Evolutionary conservation across 2,888 invertebrate genomes (phyloP).

Genomic region (Apodemia zela): DNA sequence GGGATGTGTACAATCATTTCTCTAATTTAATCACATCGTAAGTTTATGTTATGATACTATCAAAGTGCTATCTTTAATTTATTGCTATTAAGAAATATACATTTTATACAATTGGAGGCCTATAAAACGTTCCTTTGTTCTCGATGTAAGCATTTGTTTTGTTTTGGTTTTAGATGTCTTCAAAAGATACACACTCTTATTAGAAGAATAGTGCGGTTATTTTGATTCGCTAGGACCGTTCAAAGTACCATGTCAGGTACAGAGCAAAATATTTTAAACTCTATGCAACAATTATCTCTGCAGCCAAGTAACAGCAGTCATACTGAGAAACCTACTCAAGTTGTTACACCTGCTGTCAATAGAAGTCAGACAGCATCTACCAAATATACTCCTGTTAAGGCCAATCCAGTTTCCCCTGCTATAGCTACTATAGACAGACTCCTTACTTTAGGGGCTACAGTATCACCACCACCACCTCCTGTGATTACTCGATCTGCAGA

Average conservation of each 20-base stretch:
- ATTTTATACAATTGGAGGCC: not conserved
- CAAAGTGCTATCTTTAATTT: slow-evolving; percentile 9
- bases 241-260: slow-evolving; percentile 77
- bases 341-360: slow-evolving; percentile 74
- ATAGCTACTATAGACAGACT: slow-evolving; percentile 76
- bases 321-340: slow-evolving; percentile 74
- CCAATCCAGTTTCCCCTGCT: slow-evolving; percentile 66
- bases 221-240: slow-evolving; percentile 35
- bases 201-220: slow-evolving; percentile 4
- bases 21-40: slow-evolving; percentile 24
- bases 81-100: not conserved
- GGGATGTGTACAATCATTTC: slow-evolving; percentile 57
- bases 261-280: slow-evolving; percentile 75
- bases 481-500: slow-evolving; percentile 64
- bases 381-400: slow-evolving; percentile 62
- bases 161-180: slow-evolving; percentile 46
- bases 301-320: slow-evolving; percentile 68
- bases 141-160: slow-evolving; percentile 22
- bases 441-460: slow-evolving; percentile 61
- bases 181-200: slow-evolving; percentile 9
- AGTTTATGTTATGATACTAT: slow-evolving; percentile 13
- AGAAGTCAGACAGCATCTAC: slow-evolving; percentile 58
- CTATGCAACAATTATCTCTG: slow-evolving; percentile 75
- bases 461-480: slow-evolving; percentile 62
- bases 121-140: slow-evolving; percentile 4